Evolutionary conservation across 2,113 vertebrate species (phyloP), one percentile per base, ranked within the genome.

Genomic region (Seriola rivoliana): DNA sequence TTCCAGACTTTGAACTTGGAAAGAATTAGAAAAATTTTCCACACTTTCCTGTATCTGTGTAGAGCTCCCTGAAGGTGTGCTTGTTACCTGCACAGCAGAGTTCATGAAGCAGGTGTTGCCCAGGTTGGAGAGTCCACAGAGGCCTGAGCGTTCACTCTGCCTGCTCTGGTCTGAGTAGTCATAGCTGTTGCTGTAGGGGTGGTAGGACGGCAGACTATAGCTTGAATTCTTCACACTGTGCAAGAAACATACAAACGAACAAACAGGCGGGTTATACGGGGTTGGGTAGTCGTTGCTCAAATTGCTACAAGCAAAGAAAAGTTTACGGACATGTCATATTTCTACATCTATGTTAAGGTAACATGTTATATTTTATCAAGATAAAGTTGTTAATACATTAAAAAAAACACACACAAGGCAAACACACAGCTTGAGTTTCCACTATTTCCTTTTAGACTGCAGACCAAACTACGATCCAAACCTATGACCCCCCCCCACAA

Each of bases 81-180:
- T 1, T 0, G 55, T 80, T 97, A 99, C 98, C 97, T 99, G 98
- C 94, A 98, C 97, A 86, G 98, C 98, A 84, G 98, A 99, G 93
- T 99, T 99, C 98, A 99, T 99, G 95, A 99, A 99, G 95, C 98
- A 99, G 1, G 98, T 99, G 95, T 99, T 99, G 63, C 98, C 98
- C 95, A 99, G 95, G 93, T 99, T 99, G 92, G 98, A 99, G 58
- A 99, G 95, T 85, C 98, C 98, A 94, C 98, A 99, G 10, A 99
- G 96, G 83, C 98, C 98, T 8, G 97, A 96, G 73, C 97, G 97
- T 88, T 99, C 97, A 80, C 96, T 97, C 89, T 96, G 97, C 90
- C 97, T 95, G 95, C 96, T 95, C 95, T 97, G 97, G 91, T 98
- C 98, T 59, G 97, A 95, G 93, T 97, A 97, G 94, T 99, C 98